Conservation (phyloP, 2,888 invertebrate genomes). For the Lacanobia oleracea region DNA sequence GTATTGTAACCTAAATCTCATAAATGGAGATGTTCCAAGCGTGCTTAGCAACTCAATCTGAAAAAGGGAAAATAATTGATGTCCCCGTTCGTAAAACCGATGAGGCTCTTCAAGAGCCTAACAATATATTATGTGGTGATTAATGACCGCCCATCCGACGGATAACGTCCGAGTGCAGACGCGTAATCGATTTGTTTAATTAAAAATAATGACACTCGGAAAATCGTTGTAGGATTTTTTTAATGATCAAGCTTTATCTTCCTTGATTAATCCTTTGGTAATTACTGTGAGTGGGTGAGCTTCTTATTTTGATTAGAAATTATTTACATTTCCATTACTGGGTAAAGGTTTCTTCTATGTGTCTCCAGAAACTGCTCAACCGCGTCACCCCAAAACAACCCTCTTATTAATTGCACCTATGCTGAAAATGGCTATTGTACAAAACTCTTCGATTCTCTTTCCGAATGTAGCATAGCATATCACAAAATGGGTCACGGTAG, state of each 20-base stretch:
- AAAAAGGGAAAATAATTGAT: conserved; percentile 63
- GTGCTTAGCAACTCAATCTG: conserved; percentile 49
- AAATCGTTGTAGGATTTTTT: conserved; percentile 20
- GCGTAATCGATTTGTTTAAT: conserved; percentile 74
- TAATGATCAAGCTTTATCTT: conserved; percentile 20
- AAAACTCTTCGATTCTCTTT: too few relatives aligned
- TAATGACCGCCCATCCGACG: conserved; percentile 69
- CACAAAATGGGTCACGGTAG: too few relatives aligned
- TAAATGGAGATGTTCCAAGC: conserved; percentile 19
- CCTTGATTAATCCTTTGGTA: neutral
- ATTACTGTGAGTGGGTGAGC: conserved; percentile 4
- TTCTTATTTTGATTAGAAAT: neutral
- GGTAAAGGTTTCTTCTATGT: neutral
- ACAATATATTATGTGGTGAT: conserved; percentile 70
- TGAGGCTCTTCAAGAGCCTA: conserved; percentile 56
- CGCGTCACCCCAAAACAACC: too few relatives aligned
- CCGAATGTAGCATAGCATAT: too few relatives aligned
- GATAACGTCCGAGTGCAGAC: conserved; percentile 66
- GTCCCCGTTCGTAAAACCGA: conserved; percentile 57
- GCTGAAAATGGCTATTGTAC: neutral
- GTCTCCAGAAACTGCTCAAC: neutral
- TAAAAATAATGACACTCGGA: conserved; percentile 72
- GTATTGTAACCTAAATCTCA: conserved; percentile 8
- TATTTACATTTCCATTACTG: neutral
- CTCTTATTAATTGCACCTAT: too few relatives aligned